A percentile compares a stretch with the other conserved stretches of the same genome.
Conservation (phyloP, 2,888 invertebrate species). For the Aporophyla lueneburgensis region DNA sequence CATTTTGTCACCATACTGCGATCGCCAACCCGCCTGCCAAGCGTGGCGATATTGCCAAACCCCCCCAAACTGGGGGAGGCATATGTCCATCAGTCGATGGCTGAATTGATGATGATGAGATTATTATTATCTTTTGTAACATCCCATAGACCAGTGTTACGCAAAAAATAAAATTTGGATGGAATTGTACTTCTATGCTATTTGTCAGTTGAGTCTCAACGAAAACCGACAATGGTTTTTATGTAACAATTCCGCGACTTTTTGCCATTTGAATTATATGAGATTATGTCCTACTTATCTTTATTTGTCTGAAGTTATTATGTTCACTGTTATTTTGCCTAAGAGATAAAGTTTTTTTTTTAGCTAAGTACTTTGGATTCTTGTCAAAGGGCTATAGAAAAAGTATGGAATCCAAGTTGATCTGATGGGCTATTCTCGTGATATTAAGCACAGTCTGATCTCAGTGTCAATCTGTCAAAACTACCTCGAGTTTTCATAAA, state of each 20-base stretch:
- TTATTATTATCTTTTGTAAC: no score
- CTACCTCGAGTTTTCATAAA: no score
- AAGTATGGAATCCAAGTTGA: not conserved
- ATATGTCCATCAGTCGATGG: no score
- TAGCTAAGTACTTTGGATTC: not conserved
- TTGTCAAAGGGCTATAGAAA: not conserved
- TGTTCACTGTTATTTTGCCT: not conserved
- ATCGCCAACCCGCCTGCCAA: no score
- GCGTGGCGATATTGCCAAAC: no score
- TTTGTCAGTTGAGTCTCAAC: conserved; percentile 19
- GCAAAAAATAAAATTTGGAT: no score
- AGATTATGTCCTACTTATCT: conserved; percentile 38
- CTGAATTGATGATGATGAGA: no score
- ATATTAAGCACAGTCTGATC: no score
- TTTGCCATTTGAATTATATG: conserved; percentile 34
- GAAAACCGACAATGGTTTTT: conserved; percentile 47
- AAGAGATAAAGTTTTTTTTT: not conserved
- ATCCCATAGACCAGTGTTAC: no score
- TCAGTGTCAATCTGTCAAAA: no score
- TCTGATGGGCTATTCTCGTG: not conserved
- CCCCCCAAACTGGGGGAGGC: no score
- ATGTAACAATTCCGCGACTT: conserved; percentile 26
- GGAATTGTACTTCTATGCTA: conserved; percentile 21
- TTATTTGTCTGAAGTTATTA: conserved; percentile 25
- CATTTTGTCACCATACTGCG: no score